Evolutionary conservation across 2,797 vertebrate genomes (phyloP).

Genomic region (Protonibea diacanthus): DNA sequence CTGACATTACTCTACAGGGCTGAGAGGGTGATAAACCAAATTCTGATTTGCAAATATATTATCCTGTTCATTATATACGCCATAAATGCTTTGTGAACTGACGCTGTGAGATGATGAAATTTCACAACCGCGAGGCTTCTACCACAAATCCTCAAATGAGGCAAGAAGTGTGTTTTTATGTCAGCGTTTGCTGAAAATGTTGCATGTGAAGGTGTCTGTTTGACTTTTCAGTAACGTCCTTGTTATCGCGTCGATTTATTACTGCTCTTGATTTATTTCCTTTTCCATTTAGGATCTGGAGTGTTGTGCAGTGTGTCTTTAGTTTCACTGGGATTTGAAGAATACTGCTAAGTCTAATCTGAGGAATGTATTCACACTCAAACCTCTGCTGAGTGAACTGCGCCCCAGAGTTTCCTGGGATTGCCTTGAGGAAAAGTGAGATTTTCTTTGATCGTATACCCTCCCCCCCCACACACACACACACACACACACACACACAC

Average conservation of each 20-base stretch:
- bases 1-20: slow-evolving; percentile 18
- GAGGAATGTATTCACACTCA: slow-evolving; percentile 46
- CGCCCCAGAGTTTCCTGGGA: slow-evolving; percentile 57
- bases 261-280: background rate
- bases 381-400: slow-evolving; percentile 42
- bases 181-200: background rate
- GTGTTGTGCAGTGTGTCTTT: slow-evolving; percentile 4
- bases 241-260: background rate
- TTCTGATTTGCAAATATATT: slow-evolving; percentile 51
- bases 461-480: slow-evolving; percentile 3
- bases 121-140: slow-evolving; percentile 6
- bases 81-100: slow-evolving; percentile 29
- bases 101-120: slow-evolving; percentile 15
- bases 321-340: slow-evolving; percentile 21
- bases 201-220: background rate
- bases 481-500: slow-evolving; percentile 7
- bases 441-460: slow-evolving; percentile 66
- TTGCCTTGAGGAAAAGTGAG: slow-evolving; percentile 53
- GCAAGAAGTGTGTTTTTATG: slow-evolving; percentile 2
- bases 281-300: slow-evolving; percentile 6
- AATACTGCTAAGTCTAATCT: slow-evolving; percentile 43
- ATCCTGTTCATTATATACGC: slow-evolving; percentile 9
- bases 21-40: slow-evolving; percentile 1
- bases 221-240: slow-evolving; percentile 2
- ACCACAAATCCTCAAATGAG: background rate